Evolutionary conservation across 2,888 invertebrate genomes (phyloP), one percentile per base, ranked within the genome.

Genomic region (Prosopocoilus inquinatus): DNA sequence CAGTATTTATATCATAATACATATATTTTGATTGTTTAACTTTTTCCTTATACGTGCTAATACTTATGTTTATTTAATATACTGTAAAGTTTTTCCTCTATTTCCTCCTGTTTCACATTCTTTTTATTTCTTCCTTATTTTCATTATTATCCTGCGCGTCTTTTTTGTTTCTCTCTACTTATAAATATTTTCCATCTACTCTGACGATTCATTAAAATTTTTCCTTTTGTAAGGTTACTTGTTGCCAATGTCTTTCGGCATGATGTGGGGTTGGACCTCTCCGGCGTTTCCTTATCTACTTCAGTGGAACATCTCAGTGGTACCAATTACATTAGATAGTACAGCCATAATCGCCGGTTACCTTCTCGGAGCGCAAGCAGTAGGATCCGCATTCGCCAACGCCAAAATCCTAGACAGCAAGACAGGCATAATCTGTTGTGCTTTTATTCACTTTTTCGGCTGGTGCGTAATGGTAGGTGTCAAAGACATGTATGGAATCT

Each of bases 231-330:
- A 20, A 64, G 64, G 61, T 44, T 51, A 48, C 11, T 33, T 59
- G 3, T n/a, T 62, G 9, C 38, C 57, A 11, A 54, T 63, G 15
- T 46, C 61, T 3, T 64, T 64, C 44, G 64, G 64, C 2, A 64
- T 61, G 61, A 61, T 59, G 50, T 32, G 62, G 47, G 64, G 64
- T 8, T 64, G 64, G 64, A 57, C 64, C 7, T 63, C 58, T 2
- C 36, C 58, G 2, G 57, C 55, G 3, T 63, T 54, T 36, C 62
- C 62, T 7, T 48, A 50, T 13, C 55, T 64, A 0, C 45, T 63
- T 8, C 50, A 61, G 39, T 34, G 54, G 36, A 46, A 55, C n/a
- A 51, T 43, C 3, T 52, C 55, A 2, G 61, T 61, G 9, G 61
- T 64, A 12, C 49, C 47, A 16, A 59, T 64, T 8, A 58, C 53